Base-by-base conservation (phyloP, 1,140 invertebrate species). In the Ectropis grisescens region DNA sequence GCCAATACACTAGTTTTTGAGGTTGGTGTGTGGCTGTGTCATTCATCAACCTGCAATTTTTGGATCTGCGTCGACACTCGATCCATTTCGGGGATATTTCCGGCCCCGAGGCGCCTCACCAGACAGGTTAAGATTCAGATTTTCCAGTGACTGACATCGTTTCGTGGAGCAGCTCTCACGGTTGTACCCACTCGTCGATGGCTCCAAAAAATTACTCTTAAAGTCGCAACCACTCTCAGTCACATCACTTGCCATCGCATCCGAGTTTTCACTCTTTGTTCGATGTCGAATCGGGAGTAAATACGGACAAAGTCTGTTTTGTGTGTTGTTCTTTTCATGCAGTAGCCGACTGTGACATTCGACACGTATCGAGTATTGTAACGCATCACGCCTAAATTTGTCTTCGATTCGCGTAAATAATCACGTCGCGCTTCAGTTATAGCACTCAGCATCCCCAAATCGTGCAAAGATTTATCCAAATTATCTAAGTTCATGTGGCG, bases 191-290 rank as follows among this genome's bases (percentile, higher is more conserved):
- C 72, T 78, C 1, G 76, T 76, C 2, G 67, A 76, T 7, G 76
- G 72, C 33, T 81, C 72, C 33, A 75, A 37, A 8, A 19, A 19
- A 8, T 8, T 19, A 50, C 6, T 6, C 38, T 71, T 74, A 30
- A 58, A 58, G 14, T 78, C 72, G 50, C 64, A 67, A 13, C 40
- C 53, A 14, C 36, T 49, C 6, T 78, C 72, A 39, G 33, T 61
- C 29, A 55, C 44, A 54, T 84, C 47, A 61, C 54, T 60, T 58
- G 40, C 50, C 13, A 82, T 67, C 9, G 66, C 68, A 41, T 87
- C 85, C 3, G 85, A 85, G 57, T 86, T 87, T 52, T 87, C 85
- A 58, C 85, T 86, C 55, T 83, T 84, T 37, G 85, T 87, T 60
- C 85, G 66, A 43, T 83, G 83, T 39, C 85, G 65, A 33, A 85